Conservation (phyloP, 2,797 vertebrate species). For the Tadarida brasiliensis region DNA sequence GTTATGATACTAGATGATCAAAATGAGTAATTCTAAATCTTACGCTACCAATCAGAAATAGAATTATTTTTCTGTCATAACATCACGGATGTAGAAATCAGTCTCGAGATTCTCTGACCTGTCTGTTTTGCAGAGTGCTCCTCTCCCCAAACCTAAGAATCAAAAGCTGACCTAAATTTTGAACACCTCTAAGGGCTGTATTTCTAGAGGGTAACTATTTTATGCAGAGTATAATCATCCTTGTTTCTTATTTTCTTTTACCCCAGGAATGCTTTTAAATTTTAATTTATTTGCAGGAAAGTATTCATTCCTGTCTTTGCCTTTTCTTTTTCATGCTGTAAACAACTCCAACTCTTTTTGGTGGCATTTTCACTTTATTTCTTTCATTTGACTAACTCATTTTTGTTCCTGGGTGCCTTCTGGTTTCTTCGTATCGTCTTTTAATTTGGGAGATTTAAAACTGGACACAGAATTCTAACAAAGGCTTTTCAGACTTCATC, state of each 20-base stretch:
- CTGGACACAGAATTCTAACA: slow-evolving; percentile 48
- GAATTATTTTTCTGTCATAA: slow-evolving; percentile 2
- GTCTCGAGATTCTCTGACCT: neutral
- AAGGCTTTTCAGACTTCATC: neutral
- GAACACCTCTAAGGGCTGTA: neutral
- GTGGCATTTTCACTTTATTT: slow-evolving; percentile 49
- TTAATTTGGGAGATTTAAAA: slow-evolving; percentile 48
- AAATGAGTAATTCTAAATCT: slow-evolving; percentile 8
- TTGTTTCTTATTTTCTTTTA: neutral
- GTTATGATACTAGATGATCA: neutral
- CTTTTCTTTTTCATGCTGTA: neutral
- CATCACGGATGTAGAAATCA: neutral
- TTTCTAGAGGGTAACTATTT: neutral
- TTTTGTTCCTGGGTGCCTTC: slow-evolving; percentile 17
- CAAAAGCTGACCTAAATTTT: neutral
- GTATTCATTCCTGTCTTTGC: neutral
- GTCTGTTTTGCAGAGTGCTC: neutral
- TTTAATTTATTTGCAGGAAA: slow-evolving; percentile 20
- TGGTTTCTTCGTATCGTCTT: neutral
- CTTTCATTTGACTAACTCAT: slow-evolving; percentile 9
- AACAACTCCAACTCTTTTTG: neutral
- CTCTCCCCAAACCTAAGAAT: neutral
- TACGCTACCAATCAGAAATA: neutral
- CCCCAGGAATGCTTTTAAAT: neutral
- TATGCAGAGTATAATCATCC: neutral